A percentile compares a stretch with the other conserved stretches of the same genome.
Evolutionary conservation across 2,797 vertebrate species (phyloP).

Genomic region (Amphiprion clarkii): DNA sequence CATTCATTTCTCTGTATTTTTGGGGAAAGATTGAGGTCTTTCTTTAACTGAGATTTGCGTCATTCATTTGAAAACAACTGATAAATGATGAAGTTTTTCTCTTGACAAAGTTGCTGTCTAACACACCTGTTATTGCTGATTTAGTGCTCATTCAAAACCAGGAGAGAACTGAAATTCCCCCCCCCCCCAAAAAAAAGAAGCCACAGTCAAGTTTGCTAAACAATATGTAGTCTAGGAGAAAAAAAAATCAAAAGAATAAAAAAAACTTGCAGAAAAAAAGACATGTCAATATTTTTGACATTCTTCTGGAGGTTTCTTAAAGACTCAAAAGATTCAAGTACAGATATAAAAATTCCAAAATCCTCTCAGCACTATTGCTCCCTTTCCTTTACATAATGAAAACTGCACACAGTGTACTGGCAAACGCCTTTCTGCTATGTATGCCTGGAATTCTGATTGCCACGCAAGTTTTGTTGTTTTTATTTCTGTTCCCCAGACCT

Average conservation of each 20-base stretch:
- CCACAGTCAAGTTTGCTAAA: conserved; percentile 34
- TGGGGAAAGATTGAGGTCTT: conserved; percentile 1
- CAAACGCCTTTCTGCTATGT: conserved; percentile 17
- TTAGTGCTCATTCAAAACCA: conserved; percentile 14
- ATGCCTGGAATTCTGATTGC: conserved; percentile 43
- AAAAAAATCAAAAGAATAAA: conserved; percentile 32
- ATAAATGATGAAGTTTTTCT: conserved; percentile 24
- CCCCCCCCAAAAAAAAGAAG: background rate
- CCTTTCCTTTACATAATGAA: conserved; percentile 46
- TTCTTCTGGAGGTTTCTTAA: conserved; percentile 52
- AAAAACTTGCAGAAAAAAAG: conserved; percentile 46
- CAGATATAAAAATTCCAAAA: conserved; percentile 40
- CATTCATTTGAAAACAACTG: conserved; percentile 24
- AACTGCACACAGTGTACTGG: conserved; percentile 12
- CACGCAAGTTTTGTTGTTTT: background rate
- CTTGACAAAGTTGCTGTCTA: conserved; percentile 41
- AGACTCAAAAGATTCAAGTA: conserved; percentile 40
- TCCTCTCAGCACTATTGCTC: conserved; percentile 14
- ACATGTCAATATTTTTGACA: conserved; percentile 56
- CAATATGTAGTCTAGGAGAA: conserved; percentile 12
- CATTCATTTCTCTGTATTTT: background rate
- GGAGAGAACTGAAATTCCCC: conserved; percentile 2
- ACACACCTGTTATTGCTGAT: conserved; percentile 12
- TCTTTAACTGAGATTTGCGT: conserved; percentile 29
- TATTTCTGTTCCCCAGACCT: background rate